Evolutionary conservation across 2,888 invertebrate species (phyloP).

Genomic region (Encarsia formosa): DNA sequence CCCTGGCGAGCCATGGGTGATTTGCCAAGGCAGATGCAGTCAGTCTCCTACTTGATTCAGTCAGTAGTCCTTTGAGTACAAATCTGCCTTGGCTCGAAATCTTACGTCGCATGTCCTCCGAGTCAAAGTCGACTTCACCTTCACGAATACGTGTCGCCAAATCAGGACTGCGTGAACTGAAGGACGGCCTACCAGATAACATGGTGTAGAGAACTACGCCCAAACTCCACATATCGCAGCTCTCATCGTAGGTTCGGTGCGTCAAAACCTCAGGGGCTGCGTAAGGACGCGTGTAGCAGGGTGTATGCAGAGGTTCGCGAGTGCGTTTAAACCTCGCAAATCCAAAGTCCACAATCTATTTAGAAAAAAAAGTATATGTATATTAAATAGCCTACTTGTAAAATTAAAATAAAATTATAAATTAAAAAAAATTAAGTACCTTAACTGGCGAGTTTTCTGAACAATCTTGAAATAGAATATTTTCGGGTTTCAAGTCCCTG

Average conservation of each 20-base stretch:
- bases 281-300: constrained; percentile 91
- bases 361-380: too few relatives aligned
- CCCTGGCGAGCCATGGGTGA: constrained; percentile 63
- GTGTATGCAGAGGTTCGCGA: constrained; percentile 66
- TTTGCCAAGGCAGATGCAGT: constrained; percentile 63
- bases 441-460: constrained; percentile 66
- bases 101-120: constrained; percentile 62
- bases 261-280: constrained; percentile 91
- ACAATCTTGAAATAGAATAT: constrained; percentile 64
- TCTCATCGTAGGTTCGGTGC: constrained; percentile 78
- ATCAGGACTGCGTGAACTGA: constrained; percentile 66
- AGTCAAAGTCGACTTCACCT: constrained; percentile 75
- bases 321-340: constrained; percentile 77
- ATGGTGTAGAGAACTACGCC: constrained; percentile 89
- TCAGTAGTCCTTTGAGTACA: constrained; percentile 70
- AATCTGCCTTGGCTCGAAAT: constrained; percentile 73
- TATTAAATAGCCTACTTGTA: too few relatives aligned
- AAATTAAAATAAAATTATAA: background rate
- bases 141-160: constrained; percentile 77
- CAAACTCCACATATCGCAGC: constrained; percentile 93
- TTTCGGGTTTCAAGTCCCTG: constrained; percentile 90
- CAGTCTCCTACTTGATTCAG: constrained; percentile 70
- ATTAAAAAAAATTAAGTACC: background rate
- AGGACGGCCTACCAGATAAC: constrained; percentile 85
- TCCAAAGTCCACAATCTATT: constrained; percentile 89